Evolutionary conservation across 2,113 vertebrate genomes (phyloP).

Genomic region (Micromys minutus): DNA sequence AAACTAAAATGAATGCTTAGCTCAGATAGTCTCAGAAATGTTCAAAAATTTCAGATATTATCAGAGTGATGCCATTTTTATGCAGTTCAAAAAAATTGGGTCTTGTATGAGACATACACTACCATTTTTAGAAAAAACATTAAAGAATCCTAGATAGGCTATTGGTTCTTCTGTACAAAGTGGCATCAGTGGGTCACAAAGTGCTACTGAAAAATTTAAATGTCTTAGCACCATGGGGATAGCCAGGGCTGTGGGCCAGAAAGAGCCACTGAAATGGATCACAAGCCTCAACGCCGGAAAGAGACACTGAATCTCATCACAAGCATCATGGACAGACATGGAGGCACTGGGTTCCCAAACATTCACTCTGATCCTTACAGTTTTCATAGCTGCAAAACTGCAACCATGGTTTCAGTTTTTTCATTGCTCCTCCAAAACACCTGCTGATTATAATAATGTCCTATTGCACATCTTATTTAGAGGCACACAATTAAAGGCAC

Average conservation of each 20-base stretch:
- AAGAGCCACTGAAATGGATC: neutral
- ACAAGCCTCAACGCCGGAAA: too few relatives aligned
- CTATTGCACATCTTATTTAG: neutral
- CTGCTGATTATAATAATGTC: neutral
- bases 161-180: neutral
- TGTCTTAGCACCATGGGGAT: too few relatives aligned
- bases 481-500: neutral
- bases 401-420: neutral
- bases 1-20: neutral
- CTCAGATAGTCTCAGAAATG: neutral
- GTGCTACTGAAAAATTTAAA: neutral
- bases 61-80: neutral
- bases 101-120: neutral
- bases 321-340: too few relatives aligned
- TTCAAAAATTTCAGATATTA: neutral
- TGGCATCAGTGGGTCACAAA: neutral
- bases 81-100: neutral
- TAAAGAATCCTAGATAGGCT: neutral
- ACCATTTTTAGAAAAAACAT: neutral
- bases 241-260: rapidly evolving
- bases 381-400: neutral
- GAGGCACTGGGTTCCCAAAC: too few relatives aligned
- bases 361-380: neutral
- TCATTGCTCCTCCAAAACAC: neutral
- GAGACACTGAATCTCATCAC: neutral